Percentiles rank a stretch among this genome's conserved stretches.
These are phyloP conservation scores for Lymantria dispar DNA, from an alignment of 2,888 invertebrate species.

Conservation along the genomic window DNA sequence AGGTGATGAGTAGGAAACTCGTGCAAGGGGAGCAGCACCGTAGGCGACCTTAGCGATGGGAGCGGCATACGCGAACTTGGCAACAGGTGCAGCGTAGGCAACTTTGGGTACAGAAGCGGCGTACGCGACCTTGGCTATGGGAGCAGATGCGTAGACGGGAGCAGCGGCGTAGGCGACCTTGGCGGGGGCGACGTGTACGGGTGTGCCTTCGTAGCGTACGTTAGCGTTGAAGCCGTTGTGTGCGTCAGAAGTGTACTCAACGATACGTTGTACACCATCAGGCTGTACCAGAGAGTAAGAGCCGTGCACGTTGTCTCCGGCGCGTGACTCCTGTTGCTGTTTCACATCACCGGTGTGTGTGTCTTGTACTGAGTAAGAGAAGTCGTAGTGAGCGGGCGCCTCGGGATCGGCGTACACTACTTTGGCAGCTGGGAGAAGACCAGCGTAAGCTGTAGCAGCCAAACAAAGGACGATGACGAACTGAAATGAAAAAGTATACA, in stretches of 20 bases:
- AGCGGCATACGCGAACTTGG: conserved; percentile 33
- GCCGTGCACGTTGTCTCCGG: conserved; percentile 69
- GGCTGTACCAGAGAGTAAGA: conserved; percentile 75
- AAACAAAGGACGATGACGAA: conserved; percentile 45
- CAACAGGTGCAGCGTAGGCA: conserved; percentile 26
- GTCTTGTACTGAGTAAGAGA: conserved; percentile 72
- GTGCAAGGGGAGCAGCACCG: conserved; percentile 33
- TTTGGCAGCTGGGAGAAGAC: conserved; percentile 50
- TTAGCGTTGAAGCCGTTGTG: conserved; percentile 71
- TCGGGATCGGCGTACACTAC: conserved; percentile 59
- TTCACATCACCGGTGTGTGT: conserved; percentile 70
- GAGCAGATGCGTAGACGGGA: conserved; percentile 43
- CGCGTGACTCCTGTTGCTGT: conserved; percentile 69
- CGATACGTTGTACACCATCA: conserved; percentile 70
- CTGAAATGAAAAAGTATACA: conserved; percentile 26
- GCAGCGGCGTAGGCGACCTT: conserved; percentile 39
- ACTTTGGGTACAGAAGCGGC: conserved; percentile 47
- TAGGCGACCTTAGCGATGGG: conserved; percentile 21
- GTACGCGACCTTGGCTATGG: conserved; percentile 46
- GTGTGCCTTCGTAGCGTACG: conserved; percentile 70
- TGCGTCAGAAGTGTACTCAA: conserved; percentile 71
- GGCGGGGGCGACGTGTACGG: conserved; percentile 34
- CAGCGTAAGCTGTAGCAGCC: conserved; percentile 48
- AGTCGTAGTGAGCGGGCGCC: conserved; percentile 68
- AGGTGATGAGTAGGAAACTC: conserved; percentile 27